A percentile compares a stretch with the other conserved stretches of the same genome.
Evolutionary conservation across 2,888 invertebrate genomes (phyloP).

Genomic region (Amphimallon solstitiale): DNA sequence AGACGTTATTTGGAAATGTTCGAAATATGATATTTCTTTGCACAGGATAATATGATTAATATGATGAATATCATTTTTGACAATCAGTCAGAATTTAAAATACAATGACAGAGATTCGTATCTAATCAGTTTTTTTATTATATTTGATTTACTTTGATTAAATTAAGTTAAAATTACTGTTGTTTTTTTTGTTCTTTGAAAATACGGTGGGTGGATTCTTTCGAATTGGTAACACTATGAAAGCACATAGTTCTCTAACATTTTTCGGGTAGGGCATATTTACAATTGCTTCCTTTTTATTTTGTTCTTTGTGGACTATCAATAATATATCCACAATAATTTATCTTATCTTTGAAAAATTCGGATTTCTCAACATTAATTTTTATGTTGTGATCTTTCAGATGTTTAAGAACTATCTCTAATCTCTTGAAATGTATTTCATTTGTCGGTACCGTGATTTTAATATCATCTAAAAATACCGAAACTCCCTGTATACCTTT

Average conservation of each 20-base stretch:
- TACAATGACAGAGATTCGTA: too few relatives aligned
- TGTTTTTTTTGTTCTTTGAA: too few relatives aligned
- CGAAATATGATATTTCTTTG: too few relatives aligned
- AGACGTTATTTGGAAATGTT: too few relatives aligned
- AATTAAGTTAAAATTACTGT: too few relatives aligned
- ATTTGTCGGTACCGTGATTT: conserved; percentile 42
- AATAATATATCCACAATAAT: conserved; percentile 53
- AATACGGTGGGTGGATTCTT: too few relatives aligned
- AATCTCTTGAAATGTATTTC: conserved; percentile 46
- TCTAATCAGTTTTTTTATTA: too few relatives aligned
- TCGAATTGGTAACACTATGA: too few relatives aligned
- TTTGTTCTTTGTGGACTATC: conserved; percentile 52
- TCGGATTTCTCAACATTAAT: conserved; percentile 51
- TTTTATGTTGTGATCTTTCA: conserved; percentile 47
- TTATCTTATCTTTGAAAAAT: conserved; percentile 49
- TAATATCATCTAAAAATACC: conserved; percentile 43
- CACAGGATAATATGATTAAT: too few relatives aligned
- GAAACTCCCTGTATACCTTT: conserved; percentile 49
- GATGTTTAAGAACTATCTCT: conserved; percentile 45
- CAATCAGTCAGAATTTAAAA: too few relatives aligned
- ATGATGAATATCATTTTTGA: too few relatives aligned
- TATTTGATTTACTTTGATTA: too few relatives aligned
- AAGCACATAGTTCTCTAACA: conserved; percentile 33
- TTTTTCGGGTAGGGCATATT: conserved; percentile 40
- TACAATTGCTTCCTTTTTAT: conserved; percentile 52